Conservation (phyloP, 1,140 invertebrate species). For the Polypedilum vanderplanki region DNA sequence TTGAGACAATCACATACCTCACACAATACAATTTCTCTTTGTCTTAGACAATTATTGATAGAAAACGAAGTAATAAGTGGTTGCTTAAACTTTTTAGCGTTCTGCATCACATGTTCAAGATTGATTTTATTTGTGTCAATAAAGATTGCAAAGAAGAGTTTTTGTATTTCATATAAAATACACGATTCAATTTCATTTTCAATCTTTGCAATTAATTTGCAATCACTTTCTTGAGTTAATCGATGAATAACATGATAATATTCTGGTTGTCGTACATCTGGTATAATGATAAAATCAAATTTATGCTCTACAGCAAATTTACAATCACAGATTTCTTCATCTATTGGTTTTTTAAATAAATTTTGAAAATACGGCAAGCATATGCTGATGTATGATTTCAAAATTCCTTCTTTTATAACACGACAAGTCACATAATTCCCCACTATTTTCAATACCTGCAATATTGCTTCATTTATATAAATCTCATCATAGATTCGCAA, state of each 20-base stretch:
- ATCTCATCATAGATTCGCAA: conserved; percentile 47
- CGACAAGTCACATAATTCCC: conserved; percentile 36
- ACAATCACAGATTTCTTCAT: not conserved
- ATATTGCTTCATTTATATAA: not conserved
- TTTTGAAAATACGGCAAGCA: not conserved
- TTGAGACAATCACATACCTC: no score
- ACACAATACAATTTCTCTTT: no score
- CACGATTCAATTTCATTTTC: conserved; percentile 33
- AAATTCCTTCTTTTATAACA: not conserved
- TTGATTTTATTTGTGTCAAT: not conserved
- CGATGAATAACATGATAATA: not conserved
- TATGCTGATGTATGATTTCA: not conserved
- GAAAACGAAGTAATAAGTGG: no score
- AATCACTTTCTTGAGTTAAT: not conserved
- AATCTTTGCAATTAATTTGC: not conserved
- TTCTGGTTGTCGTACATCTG: not conserved
- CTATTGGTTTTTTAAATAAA: not conserved
- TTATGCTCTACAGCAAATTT: conserved; percentile 25
- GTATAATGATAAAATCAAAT: not conserved
- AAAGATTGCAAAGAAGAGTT: not conserved
- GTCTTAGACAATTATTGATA: no score
- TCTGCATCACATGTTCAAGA: no score
- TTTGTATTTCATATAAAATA: conserved; percentile 35
- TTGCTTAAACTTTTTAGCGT: no score
- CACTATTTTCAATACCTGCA: conserved; percentile 36